Base-by-base conservation (phyloP, 2,113 vertebrate species). In the Prionailurus viverrinus region DNA sequence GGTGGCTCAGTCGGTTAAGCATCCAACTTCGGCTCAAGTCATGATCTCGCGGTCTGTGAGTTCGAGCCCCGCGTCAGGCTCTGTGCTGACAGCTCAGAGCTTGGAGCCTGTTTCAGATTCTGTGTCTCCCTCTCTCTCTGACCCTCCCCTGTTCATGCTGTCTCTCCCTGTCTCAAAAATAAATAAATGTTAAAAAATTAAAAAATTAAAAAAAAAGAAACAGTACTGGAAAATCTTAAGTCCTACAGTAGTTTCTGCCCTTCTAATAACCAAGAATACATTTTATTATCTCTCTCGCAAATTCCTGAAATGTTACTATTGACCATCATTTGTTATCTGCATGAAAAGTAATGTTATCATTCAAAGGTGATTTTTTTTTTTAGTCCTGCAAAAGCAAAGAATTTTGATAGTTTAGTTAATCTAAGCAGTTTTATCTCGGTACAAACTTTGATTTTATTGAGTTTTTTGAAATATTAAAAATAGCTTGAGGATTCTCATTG, bases 271-370 rank as follows among this genome's bases (percentile, higher is more conserved):
- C 16, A 45, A 58, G 11, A 63, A 53, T 53, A 27, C 33, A 51
- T 85, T 74, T 87, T 69, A n/a, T 93, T 69, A 84, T 71, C 23
- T 93, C 66, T 76, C 79, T 79, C 48, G 55, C 8, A 74, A 95
- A 84, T 85, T 68, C 29, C 41, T 74, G 0, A 33, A 41, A 33
- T 53, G 4, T 66, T 51, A 68, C 27, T 7, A 2, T 31, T 92
- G 16, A 58, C 63, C 19, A 3, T 73, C 51, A 65, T 79, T 71
- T 80, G 13, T 88, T 55, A 51, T 41, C 55, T 73, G 6, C 78
- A 15, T 58, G 18, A 7, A 73, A 82, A 88, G 18, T 27, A 89
- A 81, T 11, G 1, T 66, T 61, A 63, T 84, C 13, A 36, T 45
- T 61, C 6, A 7, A 82, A 63, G 68, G 29, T 69, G 29, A 51